Evolutionary conservation across 1,140 invertebrate genomes (phyloP), one percentile per base, ranked within the genome.

Genomic region (Heliconius hermathena): DNA sequence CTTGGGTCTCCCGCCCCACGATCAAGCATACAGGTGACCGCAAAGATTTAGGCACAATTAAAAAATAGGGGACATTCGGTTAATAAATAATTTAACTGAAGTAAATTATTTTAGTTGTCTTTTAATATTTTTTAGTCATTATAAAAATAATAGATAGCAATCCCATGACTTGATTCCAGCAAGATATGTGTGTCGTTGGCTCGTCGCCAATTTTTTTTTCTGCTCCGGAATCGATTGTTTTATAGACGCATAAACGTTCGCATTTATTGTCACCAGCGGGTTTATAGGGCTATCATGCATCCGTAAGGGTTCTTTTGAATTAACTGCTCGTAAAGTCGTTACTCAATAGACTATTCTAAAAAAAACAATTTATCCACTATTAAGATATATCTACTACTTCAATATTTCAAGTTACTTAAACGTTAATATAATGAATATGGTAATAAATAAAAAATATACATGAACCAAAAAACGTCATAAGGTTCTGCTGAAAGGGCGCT

Each of bases 1-100:
- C 86, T 96, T 98, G 88, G 97, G 97, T 89, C 95, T 97, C 90
- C 96, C 96, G 90, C 96, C 96, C 92, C 95, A 95, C 94, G 96
- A 97, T 92, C 95, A 96, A 95, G 94, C 91, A 87, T 95, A 93
- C 92, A 96, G 95, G 95, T 95, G 84, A 89, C 77, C 77, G 73
- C 70, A 78, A 70, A 80, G 77, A 77, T 66, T 70, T 71, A 52
- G 74, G 74, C 38, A 76, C 54, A 66, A 22, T 76, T 60, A 26
- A 76, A 70, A 36, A 36, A 8, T 20, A 11, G 33, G 36, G 9
- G 29, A 41, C 8, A 3, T 72, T 38, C 33, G 18, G 8, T 9
- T n/a, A n/a, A 41, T 26, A 72, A 1, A 38, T 38, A 72, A 72
- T 41, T 72, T 41, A 38, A 66, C 3, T 66, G 9, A 57, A 57